Evolutionary conservation across 2,797 vertebrate genomes (phyloP), one percentile per base, ranked within the genome.

Genomic region (Acanthurus tractus): DNA sequence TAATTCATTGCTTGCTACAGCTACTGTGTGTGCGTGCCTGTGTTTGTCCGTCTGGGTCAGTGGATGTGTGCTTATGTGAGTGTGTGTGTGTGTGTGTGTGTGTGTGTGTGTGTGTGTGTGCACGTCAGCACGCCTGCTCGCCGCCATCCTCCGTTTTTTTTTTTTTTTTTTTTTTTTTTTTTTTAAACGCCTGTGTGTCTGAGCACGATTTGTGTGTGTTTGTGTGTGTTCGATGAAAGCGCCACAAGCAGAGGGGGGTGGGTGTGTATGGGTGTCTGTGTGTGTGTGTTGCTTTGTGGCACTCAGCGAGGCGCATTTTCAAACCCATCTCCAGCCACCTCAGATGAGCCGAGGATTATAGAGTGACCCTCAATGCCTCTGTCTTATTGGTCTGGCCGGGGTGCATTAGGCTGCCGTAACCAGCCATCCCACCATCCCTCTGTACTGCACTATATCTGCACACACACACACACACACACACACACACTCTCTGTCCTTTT

Each of bases 271-370:
- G 74, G 76, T 79, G 73, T 74, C 86, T 85, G 78, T 79, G 96
- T 96, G 73, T 74, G 88, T 85, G 78, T 79, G 96, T 96, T 96
- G 96, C 96, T 97, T 97, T 97, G 96, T 96, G 96, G 96, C 95
- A 95, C 96, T 96, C 96, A 92, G 96, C 89, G 93, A 96, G 96
- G 95, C 93, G 94, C 96, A 96, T 97, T 93, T 98, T 97, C 96
- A 97, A 97, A 96, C 96, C 91, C 96, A 96, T 96, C 95, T 95
- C 96, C 95, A 96, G 95, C 96, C 96, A 96, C 96, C 97, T 97
- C 96, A 97, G 97, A 98, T 97, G 96, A 97, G 96, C 96, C 92
- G 95, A 96, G 96, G 97, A 98, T 97, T 98, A 97, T 96, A 96
- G 96, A 96, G 96, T 98, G 97, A 98, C 97, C 97, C 97, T 96